Conservation (phyloP, 2,797 vertebrate species). For the Hirundo rustica region DNA sequence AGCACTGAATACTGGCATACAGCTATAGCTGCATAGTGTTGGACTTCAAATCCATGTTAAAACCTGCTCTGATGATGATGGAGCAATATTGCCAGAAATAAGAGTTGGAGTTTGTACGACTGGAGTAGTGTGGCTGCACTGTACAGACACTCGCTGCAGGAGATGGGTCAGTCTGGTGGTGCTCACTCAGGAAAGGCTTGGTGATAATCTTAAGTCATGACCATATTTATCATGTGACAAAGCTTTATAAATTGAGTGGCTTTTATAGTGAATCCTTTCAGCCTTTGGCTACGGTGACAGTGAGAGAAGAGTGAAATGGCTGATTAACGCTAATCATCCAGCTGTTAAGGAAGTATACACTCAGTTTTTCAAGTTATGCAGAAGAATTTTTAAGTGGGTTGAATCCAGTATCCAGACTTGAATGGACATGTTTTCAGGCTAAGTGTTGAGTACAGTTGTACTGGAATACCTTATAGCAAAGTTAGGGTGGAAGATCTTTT, state of each 20-base stretch:
- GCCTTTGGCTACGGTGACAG: background rate
- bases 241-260: background rate
- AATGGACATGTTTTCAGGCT: conserved; percentile 56
- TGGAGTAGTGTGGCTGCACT: background rate
- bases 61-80: background rate
- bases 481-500: conserved; percentile 48
- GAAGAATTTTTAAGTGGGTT: conserved; percentile 18
- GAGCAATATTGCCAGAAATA: background rate
- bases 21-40: background rate
- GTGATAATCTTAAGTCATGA: background rate
- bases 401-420: conserved; percentile 45
- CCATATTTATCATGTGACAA: background rate
- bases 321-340: background rate
- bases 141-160: background rate
- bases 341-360: conserved; percentile 35
- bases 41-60: background rate
- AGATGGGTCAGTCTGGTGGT: background rate
- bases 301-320: background rate
- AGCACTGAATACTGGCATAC: background rate
- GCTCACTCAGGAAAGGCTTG: background rate
- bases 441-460: conserved; percentile 1
- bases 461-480: conserved; percentile 49
- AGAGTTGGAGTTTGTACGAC: background rate
- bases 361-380: conserved; percentile 39
- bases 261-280: background rate